Percentiles rank a stretch among this genome's conserved stretches.
Evolutionary conservation across 92 coral and sea anemone species (phyloP).

Genomic region (Siderastrea radians): DNA sequence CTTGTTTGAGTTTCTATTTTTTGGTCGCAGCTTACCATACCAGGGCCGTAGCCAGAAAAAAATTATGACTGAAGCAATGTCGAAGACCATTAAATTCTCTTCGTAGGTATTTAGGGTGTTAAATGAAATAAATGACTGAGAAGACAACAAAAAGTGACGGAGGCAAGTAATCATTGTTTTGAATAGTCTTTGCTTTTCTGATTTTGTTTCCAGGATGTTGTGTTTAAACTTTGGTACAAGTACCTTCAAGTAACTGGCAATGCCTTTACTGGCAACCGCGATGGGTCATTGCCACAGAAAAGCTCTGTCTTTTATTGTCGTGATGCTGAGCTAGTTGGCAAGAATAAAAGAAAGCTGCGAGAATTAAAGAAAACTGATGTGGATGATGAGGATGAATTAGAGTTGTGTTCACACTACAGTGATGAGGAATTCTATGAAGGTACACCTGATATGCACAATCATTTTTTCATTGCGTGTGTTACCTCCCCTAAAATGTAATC

Average conservation of each 20-base stretch:
- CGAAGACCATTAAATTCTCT: too few species aligned
- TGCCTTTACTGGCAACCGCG: slow-evolving; percentile 65
- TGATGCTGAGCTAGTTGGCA: slow-evolving; percentile 43
- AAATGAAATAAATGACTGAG: too few species aligned
- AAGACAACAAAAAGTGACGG: too few species aligned
- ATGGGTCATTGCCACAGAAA: slow-evolving; percentile 8
- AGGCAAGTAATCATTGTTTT: not conserved
- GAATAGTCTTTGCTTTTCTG: not conserved
- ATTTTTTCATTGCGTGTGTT: too few species aligned
- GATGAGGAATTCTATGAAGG: slow-evolving; percentile 83
- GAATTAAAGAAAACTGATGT: slow-evolving; percentile 24
- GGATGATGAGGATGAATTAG: slow-evolving; percentile 58
- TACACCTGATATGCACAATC: not conserved
- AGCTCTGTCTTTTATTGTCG: not conserved
- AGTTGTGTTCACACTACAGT: slow-evolving; percentile 86
- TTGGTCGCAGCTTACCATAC: too few species aligned
- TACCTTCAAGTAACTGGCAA: slow-evolving; percentile 72
- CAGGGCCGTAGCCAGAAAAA: too few species aligned
- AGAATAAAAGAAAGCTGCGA: slow-evolving; percentile 12
- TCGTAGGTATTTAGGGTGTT: too few species aligned
- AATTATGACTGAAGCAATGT: too few species aligned
- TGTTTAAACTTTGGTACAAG: slow-evolving; percentile 92
- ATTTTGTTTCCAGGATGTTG: slow-evolving; percentile 75
- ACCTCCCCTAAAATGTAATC: too few species aligned
- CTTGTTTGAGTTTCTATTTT: too few species aligned